These are phyloP conservation scores for Pantelozetes paolii DNA, from an alignment of 2,888 invertebrate genomes.

Conservation along the genomic window DNA sequence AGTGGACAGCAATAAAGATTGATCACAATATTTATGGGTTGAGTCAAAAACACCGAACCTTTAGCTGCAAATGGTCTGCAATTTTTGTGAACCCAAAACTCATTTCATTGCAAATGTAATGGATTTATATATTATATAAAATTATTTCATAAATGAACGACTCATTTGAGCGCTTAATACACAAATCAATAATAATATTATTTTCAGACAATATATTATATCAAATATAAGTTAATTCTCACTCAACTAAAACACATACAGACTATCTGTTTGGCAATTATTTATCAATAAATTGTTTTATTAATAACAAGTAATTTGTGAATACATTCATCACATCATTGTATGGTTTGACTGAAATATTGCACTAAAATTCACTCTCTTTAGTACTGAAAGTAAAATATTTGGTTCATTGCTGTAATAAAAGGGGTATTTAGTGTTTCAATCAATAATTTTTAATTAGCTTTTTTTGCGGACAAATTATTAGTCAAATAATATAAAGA, in stretches of 20 bases:
- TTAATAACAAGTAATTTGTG: no score
- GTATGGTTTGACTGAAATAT: no score
- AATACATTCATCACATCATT: no score
- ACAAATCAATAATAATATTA: background rate
- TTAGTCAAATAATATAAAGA: no score
- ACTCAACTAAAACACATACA: background rate
- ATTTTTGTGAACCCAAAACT: background rate
- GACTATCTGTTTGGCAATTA: background rate
- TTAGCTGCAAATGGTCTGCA: background rate
- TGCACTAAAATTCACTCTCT: no score
- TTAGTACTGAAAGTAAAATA: no score
- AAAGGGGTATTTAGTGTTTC: no score
- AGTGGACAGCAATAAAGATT: background rate
- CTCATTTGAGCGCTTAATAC: background rate
- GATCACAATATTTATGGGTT: background rate
- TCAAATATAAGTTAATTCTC: background rate
- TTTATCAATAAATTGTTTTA: conserved; percentile 3
- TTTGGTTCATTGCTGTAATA: no score
- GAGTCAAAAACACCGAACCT: background rate
- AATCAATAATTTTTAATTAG: no score
- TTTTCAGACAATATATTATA: background rate
- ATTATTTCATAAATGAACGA: conserved; percentile 1
- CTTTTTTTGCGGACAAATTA: no score
- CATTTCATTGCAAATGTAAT: conserved; percentile 5
- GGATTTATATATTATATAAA: no score